Conservation (phyloP, 2,888 invertebrate genomes). For the Empis livida region DNA sequence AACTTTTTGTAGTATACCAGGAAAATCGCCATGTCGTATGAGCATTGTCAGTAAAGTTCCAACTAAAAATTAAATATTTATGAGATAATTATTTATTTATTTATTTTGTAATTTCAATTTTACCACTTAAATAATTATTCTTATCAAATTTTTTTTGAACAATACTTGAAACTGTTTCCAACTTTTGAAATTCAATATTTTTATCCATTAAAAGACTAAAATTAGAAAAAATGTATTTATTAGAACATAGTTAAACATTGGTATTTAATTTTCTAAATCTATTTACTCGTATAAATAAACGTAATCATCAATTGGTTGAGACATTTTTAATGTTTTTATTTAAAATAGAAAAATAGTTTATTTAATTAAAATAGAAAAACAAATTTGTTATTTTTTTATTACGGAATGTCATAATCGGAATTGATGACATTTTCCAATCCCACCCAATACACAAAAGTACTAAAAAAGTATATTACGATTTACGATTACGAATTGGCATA, state of each 20-base stretch:
- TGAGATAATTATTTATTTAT: background rate
- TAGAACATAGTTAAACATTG: background rate
- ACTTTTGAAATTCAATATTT: slow-evolving; percentile 56
- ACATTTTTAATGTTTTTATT: background rate
- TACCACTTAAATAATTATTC: slow-evolving; percentile 55
- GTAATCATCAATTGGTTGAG: slow-evolving; percentile 16
- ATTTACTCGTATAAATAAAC: slow-evolving; percentile 18
- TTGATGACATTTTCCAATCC: no score
- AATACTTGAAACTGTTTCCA: slow-evolving; percentile 63
- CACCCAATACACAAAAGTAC: no score
- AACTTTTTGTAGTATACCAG: slow-evolving; percentile 51
- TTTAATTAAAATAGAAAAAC: no score
- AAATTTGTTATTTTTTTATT: no score
- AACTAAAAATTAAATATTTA: no score
- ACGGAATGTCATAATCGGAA: no score
- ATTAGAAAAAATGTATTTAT: no score
- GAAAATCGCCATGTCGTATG: slow-evolving; percentile 54
- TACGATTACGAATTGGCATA: no score
- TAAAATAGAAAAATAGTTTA: background rate
- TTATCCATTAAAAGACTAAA: slow-evolving; percentile 38
- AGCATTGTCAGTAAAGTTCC: slow-evolving; percentile 48
- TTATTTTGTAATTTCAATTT: background rate
- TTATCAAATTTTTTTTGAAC: slow-evolving; percentile 67
- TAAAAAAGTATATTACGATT: no score
- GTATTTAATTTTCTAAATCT: no score